Evolutionary conservation across 37 sponge, comb jelly and placozoan genomes (phyloP).

Genomic region (Oscarella lobularis): DNA sequence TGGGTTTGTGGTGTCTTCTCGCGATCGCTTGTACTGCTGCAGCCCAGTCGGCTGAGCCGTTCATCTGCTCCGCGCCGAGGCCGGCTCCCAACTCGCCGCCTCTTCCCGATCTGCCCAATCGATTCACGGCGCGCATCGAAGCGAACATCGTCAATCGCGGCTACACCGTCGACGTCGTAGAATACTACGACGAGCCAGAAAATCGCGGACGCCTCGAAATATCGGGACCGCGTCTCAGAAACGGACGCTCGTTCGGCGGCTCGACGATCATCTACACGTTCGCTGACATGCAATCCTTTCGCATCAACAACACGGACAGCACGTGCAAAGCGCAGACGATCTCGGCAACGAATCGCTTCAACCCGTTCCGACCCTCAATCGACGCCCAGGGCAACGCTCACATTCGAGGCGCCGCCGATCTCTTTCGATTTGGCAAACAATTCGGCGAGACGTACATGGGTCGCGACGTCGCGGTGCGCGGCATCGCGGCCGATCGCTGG

Average conservation of each 20-base stretch:
- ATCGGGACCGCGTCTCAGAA: too few relatives aligned
- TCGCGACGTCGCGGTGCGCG: neutral
- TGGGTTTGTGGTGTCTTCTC: too few relatives aligned
- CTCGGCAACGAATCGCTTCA: neutral
- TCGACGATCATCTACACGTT: neutral
- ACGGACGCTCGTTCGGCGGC: neutral
- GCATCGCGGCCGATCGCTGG: neutral
- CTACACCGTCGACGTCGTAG: neutral
- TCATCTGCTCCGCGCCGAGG: neutral
- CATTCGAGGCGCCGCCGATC: neutral
- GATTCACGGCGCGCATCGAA: neutral
- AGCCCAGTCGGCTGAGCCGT: constrained; percentile 1
- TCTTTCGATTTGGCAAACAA: neutral
- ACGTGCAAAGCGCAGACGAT: neutral
- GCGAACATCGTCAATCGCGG: neutral
- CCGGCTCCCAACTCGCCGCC: neutral
- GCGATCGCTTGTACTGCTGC: too few relatives aligned
- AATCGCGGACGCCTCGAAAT: neutral
- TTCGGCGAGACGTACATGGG: neutral
- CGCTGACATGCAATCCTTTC: neutral
- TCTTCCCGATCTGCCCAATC: neutral
- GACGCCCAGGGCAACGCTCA: neutral
- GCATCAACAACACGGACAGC: neutral
- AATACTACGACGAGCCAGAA: neutral
- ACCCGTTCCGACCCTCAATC: neutral